Conservation (phyloP, 1,140 invertebrate genomes). For the Trichonephila clavata region DNA sequence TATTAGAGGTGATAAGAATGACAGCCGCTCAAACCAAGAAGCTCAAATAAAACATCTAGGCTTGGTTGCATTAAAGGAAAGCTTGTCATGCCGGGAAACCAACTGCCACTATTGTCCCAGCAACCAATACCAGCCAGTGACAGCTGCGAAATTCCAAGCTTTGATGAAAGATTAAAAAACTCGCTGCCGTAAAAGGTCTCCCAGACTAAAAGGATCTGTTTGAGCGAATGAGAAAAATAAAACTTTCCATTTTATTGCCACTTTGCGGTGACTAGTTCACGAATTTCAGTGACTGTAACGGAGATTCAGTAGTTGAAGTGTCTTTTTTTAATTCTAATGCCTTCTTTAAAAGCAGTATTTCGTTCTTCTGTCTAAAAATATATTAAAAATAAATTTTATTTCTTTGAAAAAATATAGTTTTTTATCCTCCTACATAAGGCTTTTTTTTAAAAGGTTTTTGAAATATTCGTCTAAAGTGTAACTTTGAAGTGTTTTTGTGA, state of each 20-base stretch:
- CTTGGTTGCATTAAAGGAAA: not conserved
- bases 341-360: not conserved
- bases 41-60: not conserved
- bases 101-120: conserved; percentile 43
- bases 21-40: not conserved
- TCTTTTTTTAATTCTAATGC: not conserved
- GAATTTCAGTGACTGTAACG: not conserved
- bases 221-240: not conserved
- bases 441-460: too few relatives aligned
- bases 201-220: not conserved
- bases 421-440: too few relatives aligned
- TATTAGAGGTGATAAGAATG: not conserved
- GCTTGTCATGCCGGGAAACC: conserved; percentile 40
- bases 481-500: too few relatives aligned
- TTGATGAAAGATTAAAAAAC: conserved; percentile 28
- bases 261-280: not conserved
- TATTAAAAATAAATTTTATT: too few relatives aligned
- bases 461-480: too few relatives aligned
- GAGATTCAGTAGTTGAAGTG: not conserved
- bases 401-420: too few relatives aligned
- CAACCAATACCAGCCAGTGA: conserved; percentile 5
- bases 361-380: too few relatives aligned
- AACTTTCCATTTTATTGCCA: not conserved
- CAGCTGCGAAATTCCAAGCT: conserved; percentile 25
- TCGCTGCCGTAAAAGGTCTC: not conserved